These are phyloP conservation scores for Probosciger aterrimus DNA, from an alignment of 2,113 vertebrate genomes.

Conservation along the genomic window DNA sequence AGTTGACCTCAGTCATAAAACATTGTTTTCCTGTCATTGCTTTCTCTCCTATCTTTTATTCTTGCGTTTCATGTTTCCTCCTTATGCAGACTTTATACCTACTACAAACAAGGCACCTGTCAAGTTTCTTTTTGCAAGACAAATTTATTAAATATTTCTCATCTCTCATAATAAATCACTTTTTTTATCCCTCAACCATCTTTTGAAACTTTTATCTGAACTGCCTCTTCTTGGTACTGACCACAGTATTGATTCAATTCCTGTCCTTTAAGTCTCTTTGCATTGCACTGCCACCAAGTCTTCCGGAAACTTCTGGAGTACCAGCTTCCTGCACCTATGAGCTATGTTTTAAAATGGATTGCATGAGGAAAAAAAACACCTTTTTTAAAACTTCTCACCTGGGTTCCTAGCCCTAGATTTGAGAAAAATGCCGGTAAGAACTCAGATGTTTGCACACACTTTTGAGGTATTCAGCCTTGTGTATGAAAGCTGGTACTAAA, in stretches of 20 bases:
- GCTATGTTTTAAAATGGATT: not conserved
- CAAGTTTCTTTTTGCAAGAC: not conserved
- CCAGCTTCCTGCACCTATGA: not conserved
- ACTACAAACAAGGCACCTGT: not conserved
- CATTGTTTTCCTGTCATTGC: not conserved
- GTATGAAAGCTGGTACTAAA: not conserved
- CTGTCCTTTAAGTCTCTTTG: not conserved
- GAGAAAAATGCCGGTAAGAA: not conserved
- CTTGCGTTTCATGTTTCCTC: not conserved
- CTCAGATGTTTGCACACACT: not conserved
- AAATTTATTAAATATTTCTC: not conserved
- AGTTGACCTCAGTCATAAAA: slow-evolving; percentile 10
- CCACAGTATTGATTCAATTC: not conserved
- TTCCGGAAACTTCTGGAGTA: not conserved
- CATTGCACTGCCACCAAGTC: not conserved
- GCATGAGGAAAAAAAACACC: not conserved
- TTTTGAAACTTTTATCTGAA: not conserved
- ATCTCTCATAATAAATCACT: not conserved
- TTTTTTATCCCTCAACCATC: not conserved
- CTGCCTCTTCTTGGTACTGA: not conserved
- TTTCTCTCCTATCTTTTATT: not conserved
- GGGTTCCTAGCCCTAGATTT: not conserved
- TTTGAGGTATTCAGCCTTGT: not conserved
- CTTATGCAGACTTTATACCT: not conserved
- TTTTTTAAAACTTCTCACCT: not conserved